These are phyloP conservation scores for Brachynemurus nebulosus DNA, from an alignment of 2,888 invertebrate species.

Conservation along the genomic window DNA sequence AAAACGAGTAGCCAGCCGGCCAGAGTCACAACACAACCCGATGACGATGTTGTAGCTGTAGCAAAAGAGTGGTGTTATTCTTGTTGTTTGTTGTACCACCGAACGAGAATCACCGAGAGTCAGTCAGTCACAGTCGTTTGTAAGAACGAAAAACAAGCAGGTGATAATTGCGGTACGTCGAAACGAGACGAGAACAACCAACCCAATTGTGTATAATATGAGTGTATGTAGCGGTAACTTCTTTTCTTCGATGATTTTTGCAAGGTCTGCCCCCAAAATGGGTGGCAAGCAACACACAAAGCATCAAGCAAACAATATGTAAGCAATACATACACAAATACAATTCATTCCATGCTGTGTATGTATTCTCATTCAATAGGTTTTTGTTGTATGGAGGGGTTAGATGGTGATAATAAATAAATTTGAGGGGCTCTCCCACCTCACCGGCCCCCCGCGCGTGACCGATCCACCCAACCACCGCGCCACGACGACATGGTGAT, in stretches of 20 bases:
- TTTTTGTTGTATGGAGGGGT: slow-evolving; percentile 15
- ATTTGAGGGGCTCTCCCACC: slow-evolving; percentile 5
- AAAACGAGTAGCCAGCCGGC: slow-evolving; percentile 1
- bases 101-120: neutral
- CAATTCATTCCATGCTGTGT: too few relatives aligned
- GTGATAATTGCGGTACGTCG: slow-evolving; percentile 33
- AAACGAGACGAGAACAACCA: slow-evolving; percentile 15
- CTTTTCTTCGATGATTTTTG: slow-evolving; percentile 35
- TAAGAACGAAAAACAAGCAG: slow-evolving; percentile 24
- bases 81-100: too few relatives aligned
- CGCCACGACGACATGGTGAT: slow-evolving; percentile 19
- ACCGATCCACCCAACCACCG: slow-evolving; percentile 33
- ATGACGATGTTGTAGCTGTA: slow-evolving; percentile 1
- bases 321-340: too few relatives aligned
- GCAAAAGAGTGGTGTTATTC: too few relatives aligned
- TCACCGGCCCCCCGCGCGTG: neutral
- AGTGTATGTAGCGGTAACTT: slow-evolving; percentile 44
- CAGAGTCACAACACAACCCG: neutral
- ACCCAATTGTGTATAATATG: too few relatives aligned
- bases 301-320: too few relatives aligned
- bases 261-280: slow-evolving; percentile 40
- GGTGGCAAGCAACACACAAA: slow-evolving; percentile 44
- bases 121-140: too few relatives aligned
- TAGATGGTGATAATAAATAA: slow-evolving; percentile 14
- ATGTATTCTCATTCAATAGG: slow-evolving; percentile 25